Percentiles rank a stretch among this genome's conserved stretches.
Conservation (phyloP, 1,140 invertebrate species). For the Anastatus disparis region DNA sequence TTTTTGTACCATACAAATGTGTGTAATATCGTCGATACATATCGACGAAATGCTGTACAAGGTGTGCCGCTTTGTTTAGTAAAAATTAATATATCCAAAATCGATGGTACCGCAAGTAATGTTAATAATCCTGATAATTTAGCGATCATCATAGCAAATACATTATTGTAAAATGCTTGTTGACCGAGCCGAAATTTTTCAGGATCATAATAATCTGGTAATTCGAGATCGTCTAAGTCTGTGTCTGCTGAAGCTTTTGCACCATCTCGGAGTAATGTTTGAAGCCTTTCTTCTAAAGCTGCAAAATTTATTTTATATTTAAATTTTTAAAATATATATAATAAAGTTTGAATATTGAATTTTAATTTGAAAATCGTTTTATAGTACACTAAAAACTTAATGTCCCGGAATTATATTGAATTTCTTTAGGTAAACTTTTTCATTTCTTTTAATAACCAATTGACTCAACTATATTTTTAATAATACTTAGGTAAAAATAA, state of each 20-base stretch:
- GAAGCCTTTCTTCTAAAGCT: constrained; percentile 52
- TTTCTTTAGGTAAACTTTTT: too few species aligned
- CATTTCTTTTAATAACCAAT: too few species aligned
- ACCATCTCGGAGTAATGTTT: constrained; percentile 54
- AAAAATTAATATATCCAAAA: constrained; percentile 74
- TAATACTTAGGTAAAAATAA: too few species aligned
- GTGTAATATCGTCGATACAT: constrained; percentile 74
- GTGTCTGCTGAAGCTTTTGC: constrained; percentile 44
- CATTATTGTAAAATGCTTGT: constrained; percentile 72
- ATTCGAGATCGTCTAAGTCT: constrained; percentile 44
- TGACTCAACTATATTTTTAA: too few species aligned
- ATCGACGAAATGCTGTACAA: constrained; percentile 78
- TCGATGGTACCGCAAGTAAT: constrained; percentile 75
- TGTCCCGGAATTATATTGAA: too few species aligned
- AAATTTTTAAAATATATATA: neutral
- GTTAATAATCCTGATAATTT: constrained; percentile 77
- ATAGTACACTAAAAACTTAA: too few species aligned
- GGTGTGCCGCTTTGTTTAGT: constrained; percentile 75
- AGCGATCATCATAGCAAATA: constrained; percentile 74
- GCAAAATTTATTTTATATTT: constrained; percentile 12
- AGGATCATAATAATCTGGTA: constrained; percentile 59
- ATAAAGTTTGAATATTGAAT: too few species aligned
- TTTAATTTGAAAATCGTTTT: too few species aligned
- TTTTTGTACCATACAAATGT: constrained; percentile 79
- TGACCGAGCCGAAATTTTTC: constrained; percentile 72